phyloP scores from a whole-genome alignment of 2,797 vertebrate species.

The Sebastes paucispinis region DNA sequence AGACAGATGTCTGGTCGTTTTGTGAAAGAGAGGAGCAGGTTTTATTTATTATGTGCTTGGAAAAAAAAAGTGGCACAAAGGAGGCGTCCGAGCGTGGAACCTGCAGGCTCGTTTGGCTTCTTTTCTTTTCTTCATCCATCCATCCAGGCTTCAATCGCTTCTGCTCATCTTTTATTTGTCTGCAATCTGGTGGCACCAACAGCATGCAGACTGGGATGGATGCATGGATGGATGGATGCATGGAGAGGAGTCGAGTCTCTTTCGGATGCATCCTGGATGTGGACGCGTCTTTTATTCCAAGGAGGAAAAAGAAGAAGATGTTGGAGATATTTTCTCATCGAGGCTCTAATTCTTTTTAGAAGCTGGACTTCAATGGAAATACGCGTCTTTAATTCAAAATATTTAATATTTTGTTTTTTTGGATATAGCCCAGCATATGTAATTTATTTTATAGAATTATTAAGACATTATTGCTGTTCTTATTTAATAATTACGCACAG shows the following conservation, averaged over 20 bases:
- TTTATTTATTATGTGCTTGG: slow-evolving; percentile 60
- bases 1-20: slow-evolving; percentile 83
- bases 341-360: background rate
- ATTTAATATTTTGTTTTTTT: background rate
- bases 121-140: slow-evolving; percentile 44
- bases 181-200: slow-evolving; percentile 70
- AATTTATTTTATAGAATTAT: slow-evolving; percentile 16
- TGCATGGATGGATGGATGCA: background rate
- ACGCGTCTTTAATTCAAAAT: slow-evolving; percentile 18
- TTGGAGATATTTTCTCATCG: slow-evolving; percentile 47
- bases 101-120: slow-evolving; percentile 73
- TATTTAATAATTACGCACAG: background rate
- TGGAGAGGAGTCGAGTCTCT: background rate
- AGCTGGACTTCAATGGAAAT: slow-evolving; percentile 32
- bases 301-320: slow-evolving; percentile 17
- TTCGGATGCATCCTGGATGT: background rate
- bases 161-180: slow-evolving; percentile 69
- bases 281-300: slow-evolving; percentile 1
- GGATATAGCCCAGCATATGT: background rate
- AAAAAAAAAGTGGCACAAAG: slow-evolving; percentile 85
- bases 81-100: slow-evolving; percentile 85
- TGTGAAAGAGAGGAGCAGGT: slow-evolving; percentile 44
- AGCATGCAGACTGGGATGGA: slow-evolving; percentile 31
- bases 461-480: background rate
- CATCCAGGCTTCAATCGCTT: slow-evolving; percentile 37